Percentiles rank a stretch among this genome's conserved stretches.
Evolutionary conservation across 2,888 invertebrate genomes (phyloP).

Genomic region (Orgyia antiqua): DNA sequence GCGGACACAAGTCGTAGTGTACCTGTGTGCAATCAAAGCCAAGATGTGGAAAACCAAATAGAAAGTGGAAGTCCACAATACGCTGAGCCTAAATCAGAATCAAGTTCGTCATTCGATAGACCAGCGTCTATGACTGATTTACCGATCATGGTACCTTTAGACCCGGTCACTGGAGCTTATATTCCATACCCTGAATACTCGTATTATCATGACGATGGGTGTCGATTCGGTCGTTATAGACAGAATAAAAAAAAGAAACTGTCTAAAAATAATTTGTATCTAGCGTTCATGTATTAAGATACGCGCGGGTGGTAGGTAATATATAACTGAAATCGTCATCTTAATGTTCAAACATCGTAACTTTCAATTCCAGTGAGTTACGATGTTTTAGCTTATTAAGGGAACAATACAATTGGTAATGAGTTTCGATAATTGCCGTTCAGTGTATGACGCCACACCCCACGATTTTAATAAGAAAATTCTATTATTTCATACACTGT

Average conservation of each 20-base stretch:
- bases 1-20: conserved; percentile 69
- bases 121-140: conserved; percentile 63
- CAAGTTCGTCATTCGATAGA: conserved; percentile 46
- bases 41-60: conserved; percentile 45
- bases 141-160: conserved; percentile 59
- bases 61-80: conserved; percentile 61
- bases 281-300: conserved; percentile 72
- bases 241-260: conserved; percentile 44
- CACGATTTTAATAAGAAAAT: conserved; percentile 36
- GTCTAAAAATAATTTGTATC: conserved; percentile 63
- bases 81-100: conserved; percentile 56
- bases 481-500: conserved; percentile 48
- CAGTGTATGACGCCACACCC: conserved; percentile 61
- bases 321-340: conserved; percentile 30
- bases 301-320: conserved; percentile 46
- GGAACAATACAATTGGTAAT: conserved; percentile 61
- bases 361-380: no score
- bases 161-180: conserved; percentile 55
- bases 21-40: conserved; percentile 64
- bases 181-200: conserved; percentile 62
- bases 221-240: conserved; percentile 42
- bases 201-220: conserved; percentile 55
- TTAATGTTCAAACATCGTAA: no score
- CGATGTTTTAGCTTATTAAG: no score
- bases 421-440: conserved; percentile 74